Evolutionary conservation across 2,797 vertebrate species (phyloP).

Genomic region (Pangasius macronema): DNA sequence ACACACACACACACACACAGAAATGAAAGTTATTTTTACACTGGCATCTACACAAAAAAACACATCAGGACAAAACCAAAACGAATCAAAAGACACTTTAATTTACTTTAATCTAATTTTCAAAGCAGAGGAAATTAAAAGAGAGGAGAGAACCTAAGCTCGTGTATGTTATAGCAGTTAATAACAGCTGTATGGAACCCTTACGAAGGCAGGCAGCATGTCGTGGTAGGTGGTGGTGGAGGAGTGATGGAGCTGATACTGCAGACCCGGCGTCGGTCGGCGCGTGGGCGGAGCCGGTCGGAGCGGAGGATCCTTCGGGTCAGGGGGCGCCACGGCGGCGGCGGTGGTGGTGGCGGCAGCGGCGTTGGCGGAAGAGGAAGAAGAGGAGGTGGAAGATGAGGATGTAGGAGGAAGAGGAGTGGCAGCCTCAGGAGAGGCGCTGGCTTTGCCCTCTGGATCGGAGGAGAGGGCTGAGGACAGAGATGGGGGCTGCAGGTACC

Average conservation of each 20-base stretch:
- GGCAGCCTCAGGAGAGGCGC: slow-evolving; percentile 69
- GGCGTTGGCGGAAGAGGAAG: slow-evolving; percentile 76
- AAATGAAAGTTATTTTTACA: neutral
- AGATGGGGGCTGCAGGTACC: slow-evolving; percentile 85
- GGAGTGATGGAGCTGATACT: slow-evolving; percentile 90
- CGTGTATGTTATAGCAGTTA: neutral
- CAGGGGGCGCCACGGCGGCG: slow-evolving; percentile 65
- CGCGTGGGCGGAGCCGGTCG: slow-evolving; percentile 88
- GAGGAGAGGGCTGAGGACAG: slow-evolving; percentile 69
- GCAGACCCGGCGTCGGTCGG: slow-evolving; percentile 82
- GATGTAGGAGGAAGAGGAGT: slow-evolving; percentile 64
- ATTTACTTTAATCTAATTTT: neutral
- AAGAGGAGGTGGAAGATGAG: slow-evolving; percentile 74
- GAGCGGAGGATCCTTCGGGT: slow-evolving; percentile 88
- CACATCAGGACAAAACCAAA: neutral
- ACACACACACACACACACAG: too few relatives aligned
- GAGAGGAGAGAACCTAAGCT: neutral
- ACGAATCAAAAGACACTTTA: neutral
- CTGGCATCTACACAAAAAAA: neutral
- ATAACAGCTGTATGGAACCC: slow-evolving; percentile 49
- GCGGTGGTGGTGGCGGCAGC: slow-evolving; percentile 67
- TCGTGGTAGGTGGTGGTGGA: slow-evolving; percentile 95
- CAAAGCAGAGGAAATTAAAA: neutral
- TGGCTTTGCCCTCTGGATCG: slow-evolving; percentile 76
- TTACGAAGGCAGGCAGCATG: slow-evolving; percentile 98